A percentile compares a stretch with the other conserved stretches of the same genome.
phyloP scores from a whole-genome alignment of 2,888 invertebrate species.

The Drosophila subsilvestris region DNA sequence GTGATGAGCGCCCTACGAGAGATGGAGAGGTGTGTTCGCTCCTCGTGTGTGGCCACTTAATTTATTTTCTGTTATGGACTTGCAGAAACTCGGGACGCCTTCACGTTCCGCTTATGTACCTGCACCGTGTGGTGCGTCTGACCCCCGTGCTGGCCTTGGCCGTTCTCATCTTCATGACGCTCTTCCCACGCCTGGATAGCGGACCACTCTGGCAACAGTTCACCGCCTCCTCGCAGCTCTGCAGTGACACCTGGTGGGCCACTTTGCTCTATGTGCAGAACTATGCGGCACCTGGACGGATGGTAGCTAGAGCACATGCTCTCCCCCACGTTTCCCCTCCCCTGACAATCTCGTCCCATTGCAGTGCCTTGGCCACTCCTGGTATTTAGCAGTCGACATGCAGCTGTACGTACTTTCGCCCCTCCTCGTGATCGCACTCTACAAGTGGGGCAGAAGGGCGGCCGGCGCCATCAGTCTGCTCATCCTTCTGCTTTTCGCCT shows the following conservation, averaged over 20 bases:
- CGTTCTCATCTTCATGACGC: conserved; percentile 83
- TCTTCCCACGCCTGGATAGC: conserved; percentile 83
- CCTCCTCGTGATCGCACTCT: conserved; percentile 84
- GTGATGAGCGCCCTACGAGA: conserved; percentile 71
- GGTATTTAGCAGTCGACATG: conserved; percentile 86
- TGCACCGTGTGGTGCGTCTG: conserved; percentile 82
- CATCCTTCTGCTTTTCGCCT: conserved; percentile 63
- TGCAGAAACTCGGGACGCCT: conserved; percentile 60
- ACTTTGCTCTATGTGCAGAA: conserved; percentile 84
- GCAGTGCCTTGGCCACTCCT: conserved; percentile 85
- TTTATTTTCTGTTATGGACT: background rate
- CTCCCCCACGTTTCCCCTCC: background rate
- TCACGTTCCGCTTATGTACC: conserved; percentile 72
- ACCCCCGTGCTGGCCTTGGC: conserved; percentile 85
- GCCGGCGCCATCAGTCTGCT: conserved; percentile 53
- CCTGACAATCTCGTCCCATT: background rate
- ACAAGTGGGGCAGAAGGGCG: conserved; percentile 76
- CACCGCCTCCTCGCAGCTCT: conserved; percentile 29
- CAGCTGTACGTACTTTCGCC: conserved; percentile 86
- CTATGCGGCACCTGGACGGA: conserved; percentile 69
- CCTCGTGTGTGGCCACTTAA: background rate
- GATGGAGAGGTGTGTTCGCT: conserved; percentile 55
- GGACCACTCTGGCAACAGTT: conserved; percentile 84
- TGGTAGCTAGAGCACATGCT: conserved; percentile 56
- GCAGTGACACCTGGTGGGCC: conserved; percentile 83